phyloP scores from a whole-genome alignment of 2,113 vertebrate genomes.

The Rhinopomastus cyanomelas region DNA sequence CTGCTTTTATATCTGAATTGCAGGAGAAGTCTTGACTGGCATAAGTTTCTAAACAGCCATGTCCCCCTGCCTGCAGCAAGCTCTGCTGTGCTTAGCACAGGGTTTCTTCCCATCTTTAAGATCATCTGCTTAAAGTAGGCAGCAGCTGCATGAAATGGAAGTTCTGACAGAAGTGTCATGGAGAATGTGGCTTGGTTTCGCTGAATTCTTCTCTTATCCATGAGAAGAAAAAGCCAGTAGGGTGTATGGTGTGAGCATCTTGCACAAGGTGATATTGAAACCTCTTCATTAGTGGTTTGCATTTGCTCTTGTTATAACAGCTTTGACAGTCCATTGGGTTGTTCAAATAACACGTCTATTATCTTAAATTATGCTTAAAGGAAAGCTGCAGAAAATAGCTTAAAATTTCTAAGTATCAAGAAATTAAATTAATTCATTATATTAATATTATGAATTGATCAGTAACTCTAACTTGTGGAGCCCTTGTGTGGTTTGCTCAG shows the following conservation, averaged over 20 bases:
- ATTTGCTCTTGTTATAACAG: not conserved
- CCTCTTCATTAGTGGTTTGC: slow-evolving; percentile 27
- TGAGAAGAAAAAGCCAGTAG: not conserved
- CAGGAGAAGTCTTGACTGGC: not conserved
- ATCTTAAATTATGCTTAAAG: not conserved
- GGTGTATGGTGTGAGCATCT: not conserved
- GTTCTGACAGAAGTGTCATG: not conserved
- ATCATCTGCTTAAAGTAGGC: not conserved
- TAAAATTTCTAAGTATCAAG: not conserved
- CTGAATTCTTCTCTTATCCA: not conserved
- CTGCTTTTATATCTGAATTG: not conserved
- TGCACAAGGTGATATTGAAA: not conserved
- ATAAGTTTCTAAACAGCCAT: not conserved
- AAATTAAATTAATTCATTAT: not conserved
- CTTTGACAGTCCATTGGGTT: not conserved
- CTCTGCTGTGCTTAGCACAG: not conserved
- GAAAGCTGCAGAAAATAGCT: not conserved
- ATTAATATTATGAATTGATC: not conserved
- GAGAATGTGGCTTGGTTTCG: not conserved
- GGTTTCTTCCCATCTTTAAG: not conserved
- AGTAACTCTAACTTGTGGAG: not conserved
- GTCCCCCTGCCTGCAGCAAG: not conserved
- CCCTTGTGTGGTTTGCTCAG: not conserved
- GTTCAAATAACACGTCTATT: not conserved
- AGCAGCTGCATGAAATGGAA: not conserved